phyloP scores from a whole-genome alignment of 2,888 invertebrate species.

The Andrena marginata region DNA sequence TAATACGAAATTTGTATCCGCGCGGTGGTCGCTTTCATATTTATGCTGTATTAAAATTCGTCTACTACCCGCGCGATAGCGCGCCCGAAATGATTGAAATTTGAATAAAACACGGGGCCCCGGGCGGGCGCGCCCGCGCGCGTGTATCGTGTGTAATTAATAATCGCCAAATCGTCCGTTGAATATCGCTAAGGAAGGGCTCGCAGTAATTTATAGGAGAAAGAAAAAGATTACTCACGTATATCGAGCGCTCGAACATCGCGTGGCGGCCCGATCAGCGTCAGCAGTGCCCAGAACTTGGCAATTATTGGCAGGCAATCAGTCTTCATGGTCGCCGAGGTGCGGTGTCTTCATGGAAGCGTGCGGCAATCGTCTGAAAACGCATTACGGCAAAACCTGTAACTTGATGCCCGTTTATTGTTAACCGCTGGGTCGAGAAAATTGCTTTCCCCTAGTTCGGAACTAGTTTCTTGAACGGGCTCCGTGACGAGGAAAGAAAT shows the following conservation, averaged over 20 bases:
- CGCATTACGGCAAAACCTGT: slow-evolving; percentile 30
- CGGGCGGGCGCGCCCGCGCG: neutral
- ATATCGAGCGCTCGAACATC: slow-evolving; percentile 78
- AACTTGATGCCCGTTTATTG: slow-evolving; percentile 10
- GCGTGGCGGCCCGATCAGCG: slow-evolving; percentile 75
- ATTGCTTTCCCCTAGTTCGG: slow-evolving; percentile 20
- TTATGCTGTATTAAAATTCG: slow-evolving; percentile 61
- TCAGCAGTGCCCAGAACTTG: slow-evolving; percentile 75
- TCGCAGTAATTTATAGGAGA: slow-evolving; percentile 4
- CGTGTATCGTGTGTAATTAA: slow-evolving; percentile 41
- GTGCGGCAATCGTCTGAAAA: slow-evolving; percentile 69
- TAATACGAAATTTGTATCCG: slow-evolving; percentile 57
- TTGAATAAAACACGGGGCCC: slow-evolving; percentile 48
- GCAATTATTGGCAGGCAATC: slow-evolving; percentile 79
- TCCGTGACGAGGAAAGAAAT: neutral
- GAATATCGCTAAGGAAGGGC: neutral
- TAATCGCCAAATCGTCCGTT: slow-evolving; percentile 16
- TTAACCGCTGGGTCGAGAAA: neutral
- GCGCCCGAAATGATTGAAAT: slow-evolving; percentile 48
- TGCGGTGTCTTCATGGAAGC: slow-evolving; percentile 79
- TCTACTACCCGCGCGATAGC: slow-evolving; percentile 3
- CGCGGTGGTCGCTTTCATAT: slow-evolving; percentile 47
- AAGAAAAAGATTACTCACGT: slow-evolving; percentile 75
- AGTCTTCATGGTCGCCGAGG: slow-evolving; percentile 81
- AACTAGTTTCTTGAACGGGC: neutral